Percentiles rank a stretch among this genome's conserved stretches.
These are phyloP conservation scores for Petrophora chlorosata DNA, from an alignment of 2,888 invertebrate species.

Conservation along the genomic window DNA sequence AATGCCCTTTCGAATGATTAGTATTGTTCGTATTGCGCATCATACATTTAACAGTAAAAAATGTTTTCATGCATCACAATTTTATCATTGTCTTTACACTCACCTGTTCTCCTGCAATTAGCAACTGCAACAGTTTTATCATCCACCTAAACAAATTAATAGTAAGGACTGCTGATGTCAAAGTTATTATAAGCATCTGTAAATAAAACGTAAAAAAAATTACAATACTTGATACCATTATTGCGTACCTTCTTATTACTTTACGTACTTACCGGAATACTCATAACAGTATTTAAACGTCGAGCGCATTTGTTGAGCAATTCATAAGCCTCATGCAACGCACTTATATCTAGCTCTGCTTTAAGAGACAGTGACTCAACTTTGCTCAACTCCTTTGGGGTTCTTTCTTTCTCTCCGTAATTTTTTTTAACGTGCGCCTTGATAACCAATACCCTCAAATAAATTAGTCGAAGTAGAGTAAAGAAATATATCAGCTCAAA, in stretches of 20 bases:
- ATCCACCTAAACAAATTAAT: conserved; percentile 55
- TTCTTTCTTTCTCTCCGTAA: conserved; percentile 34
- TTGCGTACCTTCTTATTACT: no score
- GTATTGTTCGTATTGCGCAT: no score
- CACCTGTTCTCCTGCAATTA: neutral
- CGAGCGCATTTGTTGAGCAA: conserved; percentile 58
- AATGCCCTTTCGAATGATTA: no score
- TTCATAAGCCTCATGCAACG: conserved; percentile 60
- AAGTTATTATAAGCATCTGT: conserved; percentile 57
- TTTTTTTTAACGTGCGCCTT: conserved; percentile 54
- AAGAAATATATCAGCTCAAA: conserved; percentile 55
- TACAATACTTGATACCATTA: no score
- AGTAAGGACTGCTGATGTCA: conserved; percentile 56
- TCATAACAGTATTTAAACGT: conserved; percentile 58
- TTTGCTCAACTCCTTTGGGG: conserved; percentile 32
- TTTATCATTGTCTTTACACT: no score
- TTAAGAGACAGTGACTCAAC: conserved; percentile 53
- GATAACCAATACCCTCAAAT: conserved; percentile 49
- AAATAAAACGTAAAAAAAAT: no score
- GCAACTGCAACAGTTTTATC: conserved; percentile 45
- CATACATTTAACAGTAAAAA: no score
- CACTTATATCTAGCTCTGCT: conserved; percentile 47
- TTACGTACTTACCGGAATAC: conserved; percentile 62
- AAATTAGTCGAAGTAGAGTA: conserved; percentile 47
- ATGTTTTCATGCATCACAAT: no score